phyloP scores from a whole-genome alignment of 2,888 invertebrate genomes.

The Tholera decimalis region DNA sequence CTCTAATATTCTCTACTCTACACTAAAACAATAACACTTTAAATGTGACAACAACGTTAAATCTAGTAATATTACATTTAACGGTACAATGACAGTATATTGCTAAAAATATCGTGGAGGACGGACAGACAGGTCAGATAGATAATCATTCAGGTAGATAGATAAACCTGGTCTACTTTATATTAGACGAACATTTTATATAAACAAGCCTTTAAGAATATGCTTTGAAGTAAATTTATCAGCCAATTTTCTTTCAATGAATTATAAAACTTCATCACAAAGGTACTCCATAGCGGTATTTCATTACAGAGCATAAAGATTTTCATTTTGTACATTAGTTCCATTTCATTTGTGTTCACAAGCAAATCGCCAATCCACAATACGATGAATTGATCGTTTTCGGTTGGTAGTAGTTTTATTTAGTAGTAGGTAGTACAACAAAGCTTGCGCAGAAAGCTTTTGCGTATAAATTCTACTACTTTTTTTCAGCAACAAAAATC shows the following conservation, averaged over 20 bases:
- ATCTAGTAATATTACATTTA: too few relatives aligned
- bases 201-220: neutral
- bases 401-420: conserved; percentile 33
- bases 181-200: neutral
- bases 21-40: too few relatives aligned
- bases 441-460: conserved; percentile 40
- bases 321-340: conserved; percentile 6
- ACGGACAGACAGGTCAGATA: too few relatives aligned
- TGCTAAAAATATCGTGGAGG: too few relatives aligned
- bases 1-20: too few relatives aligned
- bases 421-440: conserved; percentile 7
- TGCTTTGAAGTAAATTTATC: neutral
- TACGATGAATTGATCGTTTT: conserved; percentile 39
- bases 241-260: neutral
- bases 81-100: too few relatives aligned
- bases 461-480: neutral
- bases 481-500: conserved; percentile 25
- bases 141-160: too few relatives aligned
- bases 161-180: too few relatives aligned
- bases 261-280: neutral
- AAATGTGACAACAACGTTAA: too few relatives aligned
- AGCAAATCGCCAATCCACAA: conserved; percentile 30
- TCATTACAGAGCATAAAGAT: neutral
- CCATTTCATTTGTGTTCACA: conserved; percentile 21
- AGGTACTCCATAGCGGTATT: neutral